Conservation (phyloP, 2,113 vertebrate genomes). For the Ictidomys tridecemlineatus region DNA sequence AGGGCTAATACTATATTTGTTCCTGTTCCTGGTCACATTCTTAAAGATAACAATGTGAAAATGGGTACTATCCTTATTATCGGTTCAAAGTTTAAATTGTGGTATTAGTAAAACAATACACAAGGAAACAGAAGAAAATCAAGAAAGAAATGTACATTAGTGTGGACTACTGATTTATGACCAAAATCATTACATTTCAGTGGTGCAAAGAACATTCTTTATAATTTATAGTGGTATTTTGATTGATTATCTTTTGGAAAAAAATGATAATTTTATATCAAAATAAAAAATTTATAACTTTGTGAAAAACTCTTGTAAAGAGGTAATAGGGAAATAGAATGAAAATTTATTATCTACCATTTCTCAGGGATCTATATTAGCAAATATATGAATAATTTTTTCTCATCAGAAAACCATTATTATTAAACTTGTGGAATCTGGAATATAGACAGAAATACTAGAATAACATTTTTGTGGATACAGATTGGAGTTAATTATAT, state of each 20-base stretch:
- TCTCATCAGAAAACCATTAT: neutral
- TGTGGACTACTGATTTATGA: neutral
- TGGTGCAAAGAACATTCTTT: neutral
- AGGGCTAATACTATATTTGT: neutral
- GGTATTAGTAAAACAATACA: neutral
- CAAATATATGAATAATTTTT: neutral
- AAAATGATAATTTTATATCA: neutral
- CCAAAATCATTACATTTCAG: neutral
- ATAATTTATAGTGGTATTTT: neutral
- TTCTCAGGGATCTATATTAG: neutral
- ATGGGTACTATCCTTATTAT: neutral
- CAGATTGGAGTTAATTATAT: neutral
- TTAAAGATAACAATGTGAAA: neutral
- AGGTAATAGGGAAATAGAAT: neutral
- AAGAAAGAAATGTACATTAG: neutral
- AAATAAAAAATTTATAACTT: neutral
- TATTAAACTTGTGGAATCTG: neutral
- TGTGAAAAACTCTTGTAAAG: neutral
- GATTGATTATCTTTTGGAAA: neutral
- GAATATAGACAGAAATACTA: neutral
- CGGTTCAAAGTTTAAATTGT: neutral
- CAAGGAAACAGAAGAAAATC: neutral
- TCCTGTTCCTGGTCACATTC: neutral
- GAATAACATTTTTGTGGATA: neutral
- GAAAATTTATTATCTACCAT: neutral